Conservation (phyloP, 2,797 vertebrate species). For the Pseudomugil gertrudae region DNA sequence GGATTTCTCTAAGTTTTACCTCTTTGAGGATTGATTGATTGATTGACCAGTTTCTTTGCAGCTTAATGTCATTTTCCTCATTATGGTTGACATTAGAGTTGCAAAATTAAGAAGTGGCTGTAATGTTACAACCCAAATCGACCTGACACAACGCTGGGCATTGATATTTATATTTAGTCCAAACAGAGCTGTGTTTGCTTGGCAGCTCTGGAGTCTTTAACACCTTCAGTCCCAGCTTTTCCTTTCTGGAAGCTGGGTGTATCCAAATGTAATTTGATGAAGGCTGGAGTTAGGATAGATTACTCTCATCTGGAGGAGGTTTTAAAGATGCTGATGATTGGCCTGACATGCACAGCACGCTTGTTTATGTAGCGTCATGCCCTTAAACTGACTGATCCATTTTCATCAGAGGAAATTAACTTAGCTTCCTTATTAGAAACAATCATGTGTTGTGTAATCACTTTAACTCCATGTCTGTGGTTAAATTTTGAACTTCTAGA, state of each 20-base stretch:
- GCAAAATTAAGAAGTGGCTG: conserved; percentile 23
- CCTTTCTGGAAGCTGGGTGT: conserved; percentile 65
- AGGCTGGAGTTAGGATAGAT: conserved; percentile 72
- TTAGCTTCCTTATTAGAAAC: conserved; percentile 47
- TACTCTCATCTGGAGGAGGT: conserved; percentile 86
- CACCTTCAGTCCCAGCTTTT: conserved; percentile 74
- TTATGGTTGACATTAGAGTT: not conserved
- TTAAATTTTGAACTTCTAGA: conserved; percentile 38
- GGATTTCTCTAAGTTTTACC: not conserved
- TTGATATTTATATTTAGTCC: conserved; percentile 24
- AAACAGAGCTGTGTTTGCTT: conserved; percentile 37
- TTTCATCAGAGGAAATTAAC: conserved; percentile 61
- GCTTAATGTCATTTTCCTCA: too few relatives aligned
- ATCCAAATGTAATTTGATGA: conserved; percentile 74
- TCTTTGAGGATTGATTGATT: too few relatives aligned
- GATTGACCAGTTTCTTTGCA: too few relatives aligned
- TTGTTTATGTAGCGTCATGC: conserved; percentile 39
- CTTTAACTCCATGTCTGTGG: conserved; percentile 19
- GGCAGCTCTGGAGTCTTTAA: conserved; percentile 59
- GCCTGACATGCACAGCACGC: conserved; percentile 1
- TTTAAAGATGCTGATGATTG: conserved; percentile 69
- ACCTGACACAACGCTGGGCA: conserved; percentile 48
- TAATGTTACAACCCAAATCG: conserved; percentile 45
- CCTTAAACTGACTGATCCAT: conserved; percentile 41
- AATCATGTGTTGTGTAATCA: conserved; percentile 43